Evolutionary conservation across 2,113 vertebrate genomes (phyloP), one percentile per base, ranked within the genome.

Genomic region (Leucopsar rothschildi): DNA sequence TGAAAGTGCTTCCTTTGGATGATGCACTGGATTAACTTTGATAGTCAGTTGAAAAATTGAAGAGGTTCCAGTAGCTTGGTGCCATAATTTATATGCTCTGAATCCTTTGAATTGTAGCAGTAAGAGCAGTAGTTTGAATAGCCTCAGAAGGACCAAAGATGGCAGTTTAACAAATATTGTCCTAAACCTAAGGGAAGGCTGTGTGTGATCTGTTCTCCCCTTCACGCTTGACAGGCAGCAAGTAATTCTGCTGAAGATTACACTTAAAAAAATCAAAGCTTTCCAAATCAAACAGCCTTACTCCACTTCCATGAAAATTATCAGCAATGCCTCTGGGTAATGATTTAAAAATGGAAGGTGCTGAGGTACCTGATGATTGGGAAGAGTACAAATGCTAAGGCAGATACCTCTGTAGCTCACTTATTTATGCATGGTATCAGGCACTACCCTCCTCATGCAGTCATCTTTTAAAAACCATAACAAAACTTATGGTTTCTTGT

Each of bases 291-390:
- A 79, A 21, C 20, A 75, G 49, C 13, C 35, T 44, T 61, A 72
- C 29, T 61, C 20, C 6, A 21, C 17, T 86, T 59, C 63, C 15
- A 42, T 18, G 18, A 69, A 49, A 18, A 69, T 37, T 28, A 79
- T 17, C 21, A 68, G 42, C 21, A 65, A 40, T 21, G 5, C 24
- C 13, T 64, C 37, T 29, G 7, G 4, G 17, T 13, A 76, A 60
- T 11, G 10, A 72, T 49, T 35, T 44, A 28, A 47, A 76, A 75
- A 21, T 2, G 23, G 12, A 68, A 72, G 4, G 25, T 52, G 27
- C 7, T 16, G 4, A 93, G 31, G 35, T 27, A 40, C 14, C 11
- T 3, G 2, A 25, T 60, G 21, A 63, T 20, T 0, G 0, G 12
- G 39, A 77, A 25, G 3, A 37, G 24, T 7, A 86, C 22, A 60